Evolutionary conservation across 1,140 invertebrate species (phyloP), one percentile per base, ranked within the genome.

Genomic region (Caenorhabditis tropicalis): DNA sequence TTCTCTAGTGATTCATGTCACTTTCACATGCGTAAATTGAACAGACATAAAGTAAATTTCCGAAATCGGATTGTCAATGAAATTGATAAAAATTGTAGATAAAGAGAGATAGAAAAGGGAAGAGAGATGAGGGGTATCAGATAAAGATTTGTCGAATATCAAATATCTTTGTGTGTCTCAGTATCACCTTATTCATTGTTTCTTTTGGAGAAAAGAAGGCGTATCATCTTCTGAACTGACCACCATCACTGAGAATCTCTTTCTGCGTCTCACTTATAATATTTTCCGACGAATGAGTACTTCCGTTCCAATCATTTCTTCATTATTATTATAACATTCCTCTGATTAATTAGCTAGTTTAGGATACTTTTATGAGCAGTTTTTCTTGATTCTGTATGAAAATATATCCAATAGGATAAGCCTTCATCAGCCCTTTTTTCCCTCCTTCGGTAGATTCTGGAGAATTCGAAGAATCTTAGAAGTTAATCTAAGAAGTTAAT

Each of bases 21-120:
- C 36, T 74, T 74, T 74, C 36, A 43, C 65, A 74, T 74, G 65
- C n/a, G 19, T 31, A 74, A 74, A 46, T 74, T 31, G 65, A 74
- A 74, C 65, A 74, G 65, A 74, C 65, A 74, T 74, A 43, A 74
- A 36, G 33, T 31, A 74, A 74, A 74, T 74, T 74, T 74, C 65
- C 46, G 49, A 51, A 51, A 53, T 81, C 46, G 49, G 46, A 81
- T 81, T 19, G 79, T 49, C 46, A 10, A 21, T 27, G 48, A 81
- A 49, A 81, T 53, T 81, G 79, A 79, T 51, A 51, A 48, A 46
- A 48, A 39, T 12, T n/a, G n/a, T n/a, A n/a, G 16, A 4, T 3
- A 51, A 16, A 51, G 21, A 81, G 16, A 39, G 16, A 46, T 65
- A 27, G 65, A 24, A 6, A n/a, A 12, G 43, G 24, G n/a, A 74